Base-by-base conservation (phyloP, 2,113 vertebrate species). In the Cebus imitator region DNA sequence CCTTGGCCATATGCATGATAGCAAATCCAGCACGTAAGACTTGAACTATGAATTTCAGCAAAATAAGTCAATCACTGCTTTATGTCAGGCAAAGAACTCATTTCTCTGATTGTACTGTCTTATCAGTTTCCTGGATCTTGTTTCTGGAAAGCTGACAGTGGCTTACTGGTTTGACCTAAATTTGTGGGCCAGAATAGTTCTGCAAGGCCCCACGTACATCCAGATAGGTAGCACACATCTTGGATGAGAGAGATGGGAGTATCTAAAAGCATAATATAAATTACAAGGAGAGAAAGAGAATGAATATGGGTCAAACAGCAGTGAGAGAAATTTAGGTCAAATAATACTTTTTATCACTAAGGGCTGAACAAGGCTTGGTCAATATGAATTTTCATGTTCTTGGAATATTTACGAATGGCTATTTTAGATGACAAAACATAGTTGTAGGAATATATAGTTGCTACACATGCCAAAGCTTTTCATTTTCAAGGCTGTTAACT, bases 261-360 rank as follows among this genome's bases (percentile, higher is more conserved):
- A 66, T 93, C 68, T 72, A 45, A 86, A 83, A 97, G 79, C 35
- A n/a, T 18, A 35, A 45, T 21, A 52, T 48, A 92, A 92, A 87
- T 83, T 79, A 79, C n/a, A 50, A 92, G 8, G 12, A 96, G 20
- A 21, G 4, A 23, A 25, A n/a, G 37, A 96, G 6, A 55, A 68
- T 90, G 18, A 91, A 83, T 87, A 94, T 43, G 16, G 70, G 66
- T 96, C 87, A 96, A 93, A 84, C 9, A 72, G 35, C 5, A 95
- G 66, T 55, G 93, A 85, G 66, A 82, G 37, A 76, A 95, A 96
- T 82, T 91, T 78, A 96, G 86, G 91, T 94, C 78, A 96, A 30
- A 61, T 89, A 89, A 91, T 93, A 91, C 35, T 48, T 72, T 72
- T 91, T 66, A 96, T 89, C 84, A 94, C 13, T 64, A 50, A 93